Evolutionary conservation across 2,797 vertebrate species (phyloP).

Genomic region (Glossophaga mutica): DNA sequence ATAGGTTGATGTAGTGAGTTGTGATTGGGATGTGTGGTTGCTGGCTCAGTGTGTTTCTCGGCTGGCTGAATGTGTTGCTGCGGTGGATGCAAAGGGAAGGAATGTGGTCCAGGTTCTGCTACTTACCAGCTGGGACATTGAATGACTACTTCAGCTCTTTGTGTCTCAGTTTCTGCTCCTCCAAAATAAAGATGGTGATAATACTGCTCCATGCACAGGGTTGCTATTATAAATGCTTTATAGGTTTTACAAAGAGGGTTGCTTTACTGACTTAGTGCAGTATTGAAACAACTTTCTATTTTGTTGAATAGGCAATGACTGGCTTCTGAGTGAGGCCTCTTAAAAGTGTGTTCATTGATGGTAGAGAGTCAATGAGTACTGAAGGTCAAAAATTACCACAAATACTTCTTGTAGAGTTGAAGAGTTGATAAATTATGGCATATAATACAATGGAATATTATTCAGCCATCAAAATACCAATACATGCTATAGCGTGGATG

Average conservation of each 20-base stretch:
- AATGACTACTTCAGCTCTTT: not conserved
- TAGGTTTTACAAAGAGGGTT: not conserved
- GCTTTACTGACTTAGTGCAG: not conserved
- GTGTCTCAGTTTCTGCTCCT: not conserved
- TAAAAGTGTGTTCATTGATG: not conserved
- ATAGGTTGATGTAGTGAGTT: not conserved
- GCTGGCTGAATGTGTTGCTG: not conserved
- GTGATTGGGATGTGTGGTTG: not conserved
- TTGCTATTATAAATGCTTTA: not conserved
- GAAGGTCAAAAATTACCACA: not conserved
- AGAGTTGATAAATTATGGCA: not conserved
- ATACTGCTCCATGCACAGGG: not conserved
- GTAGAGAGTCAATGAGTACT: not conserved
- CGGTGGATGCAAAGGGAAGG: not conserved
- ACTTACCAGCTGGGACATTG: not conserved
- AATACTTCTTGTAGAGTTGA: not conserved
- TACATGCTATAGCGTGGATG: not conserved
- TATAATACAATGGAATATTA: not conserved
- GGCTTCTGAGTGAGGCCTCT: not conserved
- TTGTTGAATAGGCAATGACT: not conserved
- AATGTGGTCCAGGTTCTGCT: not conserved
- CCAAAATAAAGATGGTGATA: not conserved
- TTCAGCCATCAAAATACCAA: not conserved
- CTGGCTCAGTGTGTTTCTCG: not conserved
- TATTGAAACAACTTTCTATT: not conserved